Conservation (phyloP, 2,113 vertebrate genomes). For the Enhydra lutris region DNA sequence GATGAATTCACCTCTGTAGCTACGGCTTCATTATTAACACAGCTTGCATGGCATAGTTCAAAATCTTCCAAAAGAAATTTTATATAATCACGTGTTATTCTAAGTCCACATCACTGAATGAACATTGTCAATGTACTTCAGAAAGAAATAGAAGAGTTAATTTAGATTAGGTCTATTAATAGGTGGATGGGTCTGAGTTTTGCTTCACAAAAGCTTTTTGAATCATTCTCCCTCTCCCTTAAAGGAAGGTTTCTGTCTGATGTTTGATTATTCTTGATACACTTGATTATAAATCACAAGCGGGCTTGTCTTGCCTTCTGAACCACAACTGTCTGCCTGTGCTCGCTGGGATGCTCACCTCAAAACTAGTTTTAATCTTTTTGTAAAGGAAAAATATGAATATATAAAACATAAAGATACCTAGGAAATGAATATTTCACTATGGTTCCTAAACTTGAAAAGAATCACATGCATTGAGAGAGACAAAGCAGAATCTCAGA, state of each 20-base stretch:
- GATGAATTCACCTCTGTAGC: neutral
- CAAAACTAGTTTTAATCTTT: neutral
- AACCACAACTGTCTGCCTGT: neutral
- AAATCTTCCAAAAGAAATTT: neutral
- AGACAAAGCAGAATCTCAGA: neutral
- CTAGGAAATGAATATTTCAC: neutral
- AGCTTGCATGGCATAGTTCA: neutral
- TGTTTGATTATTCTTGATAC: neutral
- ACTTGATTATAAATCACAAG: neutral
- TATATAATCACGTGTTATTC: neutral
- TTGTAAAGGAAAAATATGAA: neutral
- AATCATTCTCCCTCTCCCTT: neutral
- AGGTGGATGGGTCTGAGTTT: neutral
- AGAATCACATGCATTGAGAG: neutral
- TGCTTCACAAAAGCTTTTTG: conserved; percentile 4
- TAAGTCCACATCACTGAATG: neutral
- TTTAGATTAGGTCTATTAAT: neutral
- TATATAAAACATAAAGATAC: neutral
- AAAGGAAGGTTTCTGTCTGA: neutral
- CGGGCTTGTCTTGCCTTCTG: neutral
- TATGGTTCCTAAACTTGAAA: neutral
- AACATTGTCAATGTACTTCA: neutral
- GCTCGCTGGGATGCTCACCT: neutral
- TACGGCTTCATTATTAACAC: neutral
- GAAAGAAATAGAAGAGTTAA: neutral